Evolutionary conservation across 2,888 invertebrate genomes (phyloP), one percentile per base, ranked within the genome.

Genomic region (Agriopis leucophaearia): DNA sequence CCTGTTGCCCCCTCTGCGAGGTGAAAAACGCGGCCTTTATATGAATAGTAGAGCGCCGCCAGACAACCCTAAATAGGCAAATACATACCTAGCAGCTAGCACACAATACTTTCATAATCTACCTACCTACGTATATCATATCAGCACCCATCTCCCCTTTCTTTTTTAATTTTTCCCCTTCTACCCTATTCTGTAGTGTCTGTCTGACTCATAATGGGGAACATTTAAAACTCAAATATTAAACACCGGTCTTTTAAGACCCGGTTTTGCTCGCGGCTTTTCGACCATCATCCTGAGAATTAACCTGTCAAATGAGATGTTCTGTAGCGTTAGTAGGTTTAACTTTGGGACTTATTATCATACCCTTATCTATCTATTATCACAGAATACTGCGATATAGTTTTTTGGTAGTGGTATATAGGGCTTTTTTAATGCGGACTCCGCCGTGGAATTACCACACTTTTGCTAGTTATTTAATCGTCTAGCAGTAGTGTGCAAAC

Each of bases 121-220:
- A 38, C 38, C 48, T 18, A 48, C 27, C 18, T 48, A 27, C 27
- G 0, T 27, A 27, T 27, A 48, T 51, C n/a, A 8, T 48, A 51
- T 51, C n/a, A 51, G 18, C 35, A 51, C 4, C 36, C 7, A 47
- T 50, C 50, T 18, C 64, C 57, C 50, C 50, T 50, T 18, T 42
- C 0, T 6, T 18, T 52, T 56, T 64, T 51, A 8, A 27, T 27
- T 40, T 38, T 59, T 13, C 38, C 56, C 35, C 12, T 38, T 52
- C 12, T 15, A 35, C 52, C 40, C 50, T 40, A 47, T 40, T 35
- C 42, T 16, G 35, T 42, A 54, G 51, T 51, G 64, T 52, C 45
- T 52, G 51, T 58, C 64, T 58, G 40, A 58, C 45, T 58, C 56
- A 64, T 52, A 47, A 45, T 27, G 45, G 16, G 56, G 56, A 16